These are phyloP conservation scores for Ciona savignyi DNA, from an alignment of 23 tunicate species.

Conservation along the genomic window DNA sequence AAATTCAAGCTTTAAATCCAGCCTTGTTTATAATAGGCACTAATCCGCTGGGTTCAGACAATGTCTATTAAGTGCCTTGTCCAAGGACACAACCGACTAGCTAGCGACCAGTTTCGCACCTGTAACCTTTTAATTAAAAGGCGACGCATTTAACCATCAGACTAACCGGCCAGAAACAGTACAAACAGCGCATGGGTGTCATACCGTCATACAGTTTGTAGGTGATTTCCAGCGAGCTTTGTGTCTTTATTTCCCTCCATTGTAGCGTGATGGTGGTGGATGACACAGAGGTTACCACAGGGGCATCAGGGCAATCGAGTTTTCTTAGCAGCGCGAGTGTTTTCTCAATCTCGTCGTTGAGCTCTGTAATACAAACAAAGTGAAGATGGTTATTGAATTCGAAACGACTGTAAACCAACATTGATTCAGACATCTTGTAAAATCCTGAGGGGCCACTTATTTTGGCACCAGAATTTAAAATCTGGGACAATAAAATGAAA, in stretches of 20 bases:
- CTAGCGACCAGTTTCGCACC: not conserved
- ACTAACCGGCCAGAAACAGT: too few species aligned
- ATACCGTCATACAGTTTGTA: conserved; percentile 64
- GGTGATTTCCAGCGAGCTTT: conserved; percentile 21
- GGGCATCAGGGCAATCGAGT: conserved; percentile 56
- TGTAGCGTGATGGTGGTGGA: conserved; percentile 13
- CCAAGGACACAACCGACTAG: not conserved
- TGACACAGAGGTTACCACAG: conserved; percentile 22
- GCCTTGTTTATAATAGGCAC: not conserved
- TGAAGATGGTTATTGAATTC: not conserved
- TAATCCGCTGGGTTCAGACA: too few species aligned
- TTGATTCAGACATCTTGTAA: not conserved
- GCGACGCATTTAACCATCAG: too few species aligned
- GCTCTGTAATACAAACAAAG: conserved; percentile 21
- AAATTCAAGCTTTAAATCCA: too few species aligned
- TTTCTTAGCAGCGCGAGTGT: conserved; percentile 45
- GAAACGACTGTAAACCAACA: not conserved
- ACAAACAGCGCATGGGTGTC: too few species aligned
- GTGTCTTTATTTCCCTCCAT: conserved; percentile 37
- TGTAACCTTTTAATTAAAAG: not conserved
- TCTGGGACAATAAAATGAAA: not conserved
- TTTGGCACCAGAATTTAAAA: not conserved
- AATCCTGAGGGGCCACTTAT: not conserved
- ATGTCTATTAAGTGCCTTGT: too few species aligned
- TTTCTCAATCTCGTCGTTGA: conserved; percentile 63